Base-by-base conservation (phyloP, 2,888 invertebrate species). In the Pardosa pseudoannulata region DNA sequence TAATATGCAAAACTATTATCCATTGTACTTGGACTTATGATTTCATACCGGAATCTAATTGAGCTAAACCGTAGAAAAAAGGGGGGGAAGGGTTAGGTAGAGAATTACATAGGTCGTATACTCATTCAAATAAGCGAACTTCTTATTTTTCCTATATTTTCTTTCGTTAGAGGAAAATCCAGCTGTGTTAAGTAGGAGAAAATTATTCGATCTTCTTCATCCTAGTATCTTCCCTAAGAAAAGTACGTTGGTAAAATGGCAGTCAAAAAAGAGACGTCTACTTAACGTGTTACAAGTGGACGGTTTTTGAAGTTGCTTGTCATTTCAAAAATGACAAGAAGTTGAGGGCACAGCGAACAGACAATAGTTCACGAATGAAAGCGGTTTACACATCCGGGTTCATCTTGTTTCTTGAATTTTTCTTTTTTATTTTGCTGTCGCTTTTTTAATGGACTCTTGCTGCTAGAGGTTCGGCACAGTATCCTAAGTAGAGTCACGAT, bases 381-480 rank as follows among this genome's bases (percentile, higher is more conserved):
- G 39, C 68, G 31, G 9, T 62, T 28, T 62, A 6, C 13, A 56
- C 56, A 73, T 73, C 73, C 73, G 73, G 73, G 73, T 62, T 73
- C 56, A 32, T 62, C 56, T 16, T 56, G 23, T 56, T 56, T 16
- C 23, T 56, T 56, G 1, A 23, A 3, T 16, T 23, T 56, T 56
- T n/a, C n/a, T n/a, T n/a, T 56, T 23, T 23, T 56, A 1, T 23
- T 56, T 19, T 23, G 23, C 56, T 23, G 56, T 56, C 3, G 7
- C 23, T 19, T 56, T 56, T 56, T 56, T 56, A 23, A 56, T 56
- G 56, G 56, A 3, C n/a, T 56, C 19, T 56, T 23, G 6, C 56
- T 56, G 56, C 56, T 23, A 23, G 23, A 56, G 56, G 7, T 56
- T 56, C 23, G 11, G 23, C 23, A 7, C 56, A 11, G n/a, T 11